Conservation (phyloP, 2,888 invertebrate species). For the Polia nebulosa region DNA sequence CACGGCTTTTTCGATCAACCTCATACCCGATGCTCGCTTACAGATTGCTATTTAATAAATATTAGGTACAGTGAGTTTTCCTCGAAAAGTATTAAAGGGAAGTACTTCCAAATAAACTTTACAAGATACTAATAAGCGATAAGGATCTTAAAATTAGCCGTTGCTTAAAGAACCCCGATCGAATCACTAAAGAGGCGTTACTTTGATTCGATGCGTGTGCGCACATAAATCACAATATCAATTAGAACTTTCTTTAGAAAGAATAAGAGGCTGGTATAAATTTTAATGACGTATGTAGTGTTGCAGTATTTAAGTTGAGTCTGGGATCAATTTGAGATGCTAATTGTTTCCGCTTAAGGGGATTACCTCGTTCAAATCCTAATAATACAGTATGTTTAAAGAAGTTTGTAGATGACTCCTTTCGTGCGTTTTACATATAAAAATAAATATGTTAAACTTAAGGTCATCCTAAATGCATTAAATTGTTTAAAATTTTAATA, state of each 20-base stretch:
- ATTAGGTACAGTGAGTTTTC: constrained; percentile 15
- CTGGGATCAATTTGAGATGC: not conserved
- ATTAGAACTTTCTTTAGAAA: constrained; percentile 63
- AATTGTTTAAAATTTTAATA: too few relatives aligned
- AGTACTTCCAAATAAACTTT: constrained; percentile 30
- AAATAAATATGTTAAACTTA: too few relatives aligned
- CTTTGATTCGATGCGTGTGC: constrained; percentile 56
- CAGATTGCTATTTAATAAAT: constrained; percentile 20
- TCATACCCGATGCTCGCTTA: not conserved
- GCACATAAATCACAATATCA: constrained; percentile 68
- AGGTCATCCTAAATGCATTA: too few relatives aligned
- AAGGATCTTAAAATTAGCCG: constrained; percentile 50
- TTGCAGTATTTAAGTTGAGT: not conserved
- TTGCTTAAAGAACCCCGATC: constrained; percentile 56
- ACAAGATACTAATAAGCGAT: constrained; percentile 48
- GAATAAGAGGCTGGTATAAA: constrained; percentile 22
- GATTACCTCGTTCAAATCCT: too few relatives aligned
- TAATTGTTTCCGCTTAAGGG: constrained; percentile 17
- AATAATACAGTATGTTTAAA: too few relatives aligned
- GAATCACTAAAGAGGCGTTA: constrained; percentile 67
- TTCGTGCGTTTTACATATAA: too few relatives aligned
- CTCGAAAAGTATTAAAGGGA: constrained; percentile 19
- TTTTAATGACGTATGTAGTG: constrained; percentile 26
- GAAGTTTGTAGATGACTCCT: too few relatives aligned
- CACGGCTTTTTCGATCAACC: not conserved